Evolutionary conservation across 2,797 vertebrate species (phyloP).

Genomic region (Gephyroberyx darwinii): DNA sequence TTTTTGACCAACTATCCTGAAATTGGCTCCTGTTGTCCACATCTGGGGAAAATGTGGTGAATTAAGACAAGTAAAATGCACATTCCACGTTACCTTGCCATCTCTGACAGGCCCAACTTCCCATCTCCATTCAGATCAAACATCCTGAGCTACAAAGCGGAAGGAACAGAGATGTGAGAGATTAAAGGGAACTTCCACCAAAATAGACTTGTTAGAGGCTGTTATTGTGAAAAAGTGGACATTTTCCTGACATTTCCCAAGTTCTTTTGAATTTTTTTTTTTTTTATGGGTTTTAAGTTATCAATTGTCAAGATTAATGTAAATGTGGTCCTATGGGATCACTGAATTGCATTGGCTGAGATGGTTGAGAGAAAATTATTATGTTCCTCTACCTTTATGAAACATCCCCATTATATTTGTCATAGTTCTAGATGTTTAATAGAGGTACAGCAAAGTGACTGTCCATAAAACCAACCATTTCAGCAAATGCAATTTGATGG

Average conservation of each 20-base stretch:
- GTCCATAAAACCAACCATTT: too few species aligned
- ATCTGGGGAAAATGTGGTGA: conserved; percentile 18
- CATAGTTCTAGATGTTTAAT: too few species aligned
- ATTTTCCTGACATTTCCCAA: too few species aligned
- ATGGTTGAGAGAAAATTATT: background rate
- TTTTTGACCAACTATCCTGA: too few species aligned
- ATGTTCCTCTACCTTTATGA: background rate
- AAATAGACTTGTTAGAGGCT: background rate
- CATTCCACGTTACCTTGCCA: conserved; percentile 87
- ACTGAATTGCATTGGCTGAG: conserved; percentile 1
- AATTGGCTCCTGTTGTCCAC: too few species aligned
- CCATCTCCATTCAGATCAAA: conserved; percentile 97
- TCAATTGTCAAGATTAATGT: conserved; percentile 36
- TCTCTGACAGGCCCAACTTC: conserved; percentile 95
- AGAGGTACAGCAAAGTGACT: too few species aligned
- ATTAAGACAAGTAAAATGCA: conserved; percentile 34
- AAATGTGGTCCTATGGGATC: background rate
- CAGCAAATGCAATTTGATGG: too few species aligned
- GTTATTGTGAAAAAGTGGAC: too few species aligned
- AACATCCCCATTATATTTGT: background rate
- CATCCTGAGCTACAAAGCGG: conserved; percentile 88
- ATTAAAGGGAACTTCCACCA: conserved; percentile 59
- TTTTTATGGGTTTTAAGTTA: background rate
- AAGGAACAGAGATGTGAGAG: conserved; percentile 76
- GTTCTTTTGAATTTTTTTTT: background rate